Conservation (phyloP, 1,140 invertebrate genomes). For the Neoseiulus cucumeris region DNA sequence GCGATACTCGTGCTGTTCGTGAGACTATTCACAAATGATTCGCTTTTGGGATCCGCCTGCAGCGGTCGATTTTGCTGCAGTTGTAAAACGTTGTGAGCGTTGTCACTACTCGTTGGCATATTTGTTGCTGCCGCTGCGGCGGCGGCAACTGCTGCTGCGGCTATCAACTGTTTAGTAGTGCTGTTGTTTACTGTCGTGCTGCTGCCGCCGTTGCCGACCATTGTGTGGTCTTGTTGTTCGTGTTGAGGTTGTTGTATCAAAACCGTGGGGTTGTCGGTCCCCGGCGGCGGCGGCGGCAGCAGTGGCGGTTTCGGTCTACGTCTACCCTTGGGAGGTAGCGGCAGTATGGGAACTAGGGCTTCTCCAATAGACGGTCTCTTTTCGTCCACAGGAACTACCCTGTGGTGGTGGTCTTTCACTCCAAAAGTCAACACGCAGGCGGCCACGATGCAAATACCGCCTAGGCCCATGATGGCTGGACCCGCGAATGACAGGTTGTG, state of each 20-base stretch:
- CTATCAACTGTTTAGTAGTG: not conserved
- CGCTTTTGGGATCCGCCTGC: too few relatives aligned
- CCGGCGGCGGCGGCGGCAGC: not conserved
- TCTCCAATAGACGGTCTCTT: conserved; percentile 11
- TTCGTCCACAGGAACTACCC: conserved; percentile 42
- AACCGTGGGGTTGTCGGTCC: not conserved
- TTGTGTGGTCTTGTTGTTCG: not conserved
- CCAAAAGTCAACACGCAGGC: conserved; percentile 89
- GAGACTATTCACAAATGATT: too few relatives aligned
- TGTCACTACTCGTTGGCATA: not conserved
- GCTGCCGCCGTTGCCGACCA: not conserved
- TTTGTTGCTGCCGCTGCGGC: not conserved
- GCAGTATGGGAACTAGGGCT: conserved; percentile 5
- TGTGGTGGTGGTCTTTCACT: conserved; percentile 61
- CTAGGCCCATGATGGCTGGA: conserved; percentile 76
- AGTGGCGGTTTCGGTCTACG: conserved; percentile 10
- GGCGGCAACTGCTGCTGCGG: not conserved
- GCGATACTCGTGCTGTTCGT: too few relatives aligned
- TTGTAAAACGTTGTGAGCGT: too few relatives aligned
- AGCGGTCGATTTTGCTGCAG: too few relatives aligned
- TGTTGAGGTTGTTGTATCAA: not conserved
- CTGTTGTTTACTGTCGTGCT: not conserved
- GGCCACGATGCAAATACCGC: conserved; percentile 75
- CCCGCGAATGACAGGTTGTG: conserved; percentile 77
- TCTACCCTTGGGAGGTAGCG: conserved; percentile 9